Evolutionary conservation across 2,888 invertebrate species (phyloP), one percentile per base, ranked within the genome.

Genomic region (Anagyrus pseudococci): DNA sequence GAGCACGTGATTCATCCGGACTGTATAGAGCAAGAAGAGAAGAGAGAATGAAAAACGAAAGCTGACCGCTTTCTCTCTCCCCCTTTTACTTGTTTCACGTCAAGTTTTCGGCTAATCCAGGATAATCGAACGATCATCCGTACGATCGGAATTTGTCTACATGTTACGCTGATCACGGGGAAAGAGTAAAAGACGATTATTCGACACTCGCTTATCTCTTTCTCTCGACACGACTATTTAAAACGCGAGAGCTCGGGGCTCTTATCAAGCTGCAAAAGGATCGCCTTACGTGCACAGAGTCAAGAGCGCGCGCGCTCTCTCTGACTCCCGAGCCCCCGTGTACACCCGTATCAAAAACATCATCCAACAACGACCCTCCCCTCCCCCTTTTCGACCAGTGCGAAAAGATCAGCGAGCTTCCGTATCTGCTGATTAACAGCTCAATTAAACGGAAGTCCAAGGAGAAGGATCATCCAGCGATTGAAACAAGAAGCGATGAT

Each of bases 1-100:
- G 57, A 25, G 23, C 61, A 67, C 62, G 67, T 71, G 70, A 71
- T 70, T 71, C 71, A 69, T 70, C 68, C 66, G 44, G 46, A 26
- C 41, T n/a, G n/a, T n/a, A n/a, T n/a, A n/a, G 41, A 44, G 44
- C 25, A 19, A 29, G 26, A 54, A 33, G n/a, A 43, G 4, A 26
- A 48, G n/a, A 40, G 19, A n/a, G n/a, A n/a, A n/a, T n/a, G n/a
- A n/a, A n/a, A n/a, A n/a, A n/a, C n/a, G n/a, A n/a, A n/a, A n/a
- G n/a, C n/a, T n/a, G n/a, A n/a, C n/a, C n/a, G n/a, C n/a, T n/a
- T n/a, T n/a, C n/a, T n/a, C n/a, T n/a, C n/a, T n/a, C n/a, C n/a
- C n/a, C n/a, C n/a, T n/a, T n/a, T n/a, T n/a, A n/a, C n/a, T n/a
- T n/a, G n/a, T n/a, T n/a, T n/a, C n/a, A n/a, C n/a, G n/a, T n/a